These are phyloP conservation scores for Drosophila yakuba DNA, from an alignment of 1,140 invertebrate genomes.

Conservation along the genomic window DNA sequence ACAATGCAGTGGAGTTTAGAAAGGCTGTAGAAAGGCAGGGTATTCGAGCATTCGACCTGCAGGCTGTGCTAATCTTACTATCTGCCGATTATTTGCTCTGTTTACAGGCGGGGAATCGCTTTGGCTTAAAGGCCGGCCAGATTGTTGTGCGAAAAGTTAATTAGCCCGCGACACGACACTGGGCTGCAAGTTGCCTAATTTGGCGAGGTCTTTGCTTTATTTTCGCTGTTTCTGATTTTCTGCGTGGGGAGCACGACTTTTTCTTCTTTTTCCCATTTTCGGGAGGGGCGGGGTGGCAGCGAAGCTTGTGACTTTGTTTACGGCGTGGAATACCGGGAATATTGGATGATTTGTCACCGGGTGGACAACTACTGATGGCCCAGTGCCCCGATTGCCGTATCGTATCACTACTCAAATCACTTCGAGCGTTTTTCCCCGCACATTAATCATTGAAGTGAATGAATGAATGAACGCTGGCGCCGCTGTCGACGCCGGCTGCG, in stretches of 20 bases:
- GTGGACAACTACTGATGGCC: slow-evolving; percentile 32
- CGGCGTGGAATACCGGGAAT: neutral
- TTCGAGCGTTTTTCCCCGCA: slow-evolving; percentile 18
- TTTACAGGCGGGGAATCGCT: slow-evolving; percentile 57
- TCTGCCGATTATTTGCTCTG: slow-evolving; percentile 40
- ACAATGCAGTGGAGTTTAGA: too few relatives aligned
- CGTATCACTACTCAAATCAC: slow-evolving; percentile 33
- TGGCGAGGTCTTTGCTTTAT: slow-evolving; percentile 36
- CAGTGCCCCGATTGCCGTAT: slow-evolving; percentile 37
- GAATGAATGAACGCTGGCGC: slow-evolving; percentile 36
- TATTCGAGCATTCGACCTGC: slow-evolving; percentile 1
- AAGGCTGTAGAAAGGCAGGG: neutral
- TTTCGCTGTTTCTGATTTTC: slow-evolving; percentile 9
- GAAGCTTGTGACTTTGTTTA: slow-evolving; percentile 26
- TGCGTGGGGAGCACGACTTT: slow-evolving; percentile 4
- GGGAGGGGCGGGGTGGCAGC: slow-evolving; percentile 37
- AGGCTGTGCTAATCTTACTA: neutral
- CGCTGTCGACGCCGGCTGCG: slow-evolving; percentile 32
- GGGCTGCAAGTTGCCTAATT: slow-evolving; percentile 48
- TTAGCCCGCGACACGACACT: slow-evolving; percentile 68
- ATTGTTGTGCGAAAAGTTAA: slow-evolving; percentile 77
- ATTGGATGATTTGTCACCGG: slow-evolving; percentile 16
- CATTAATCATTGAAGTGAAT: slow-evolving; percentile 54
- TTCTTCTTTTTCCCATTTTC: slow-evolving; percentile 3
- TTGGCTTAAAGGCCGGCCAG: slow-evolving; percentile 55